Percentiles rank a stretch among this genome's conserved stretches.
Conservation (phyloP, 2,797 vertebrate species). For the Peromyscus eremicus region DNA sequence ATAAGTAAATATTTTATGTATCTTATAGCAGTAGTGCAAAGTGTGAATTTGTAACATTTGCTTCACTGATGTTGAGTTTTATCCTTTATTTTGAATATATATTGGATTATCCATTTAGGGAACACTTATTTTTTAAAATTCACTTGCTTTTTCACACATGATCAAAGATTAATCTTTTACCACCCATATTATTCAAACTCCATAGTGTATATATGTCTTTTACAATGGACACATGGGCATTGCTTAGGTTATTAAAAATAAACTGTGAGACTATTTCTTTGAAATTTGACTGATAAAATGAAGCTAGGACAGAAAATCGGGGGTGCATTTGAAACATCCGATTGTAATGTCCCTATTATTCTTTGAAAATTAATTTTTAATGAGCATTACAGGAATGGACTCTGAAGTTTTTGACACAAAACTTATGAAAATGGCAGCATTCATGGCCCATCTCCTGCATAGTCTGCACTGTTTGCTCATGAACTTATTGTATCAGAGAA, state of each 20-base stretch:
- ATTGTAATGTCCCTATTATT: not conserved
- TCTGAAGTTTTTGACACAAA: not conserved
- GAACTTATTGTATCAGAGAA: not conserved
- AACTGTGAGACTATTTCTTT: not conserved
- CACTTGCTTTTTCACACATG: not conserved
- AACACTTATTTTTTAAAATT: not conserved
- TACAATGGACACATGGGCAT: not conserved
- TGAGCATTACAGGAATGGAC: not conserved
- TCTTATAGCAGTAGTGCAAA: not conserved
- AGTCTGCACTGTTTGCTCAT: not conserved
- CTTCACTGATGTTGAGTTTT: not conserved
- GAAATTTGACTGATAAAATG: constrained; percentile 8
- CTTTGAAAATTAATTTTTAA: not conserved
- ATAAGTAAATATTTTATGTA: not conserved
- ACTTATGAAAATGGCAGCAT: not conserved
- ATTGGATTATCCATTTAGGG: not conserved
- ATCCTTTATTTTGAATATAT: not conserved
- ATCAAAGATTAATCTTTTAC: not conserved
- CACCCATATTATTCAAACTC: not conserved
- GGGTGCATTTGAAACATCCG: constrained; percentile 1
- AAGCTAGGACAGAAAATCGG: constrained; percentile 14
- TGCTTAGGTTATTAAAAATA: constrained; percentile 24
- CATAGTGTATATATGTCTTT: not conserved
- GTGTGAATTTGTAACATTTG: not conserved
- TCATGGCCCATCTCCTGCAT: not conserved